Evolutionary conservation across 2,797 vertebrate genomes (phyloP), one percentile per base, ranked within the genome.

Genomic region (Rhabdomys pumilio): DNA sequence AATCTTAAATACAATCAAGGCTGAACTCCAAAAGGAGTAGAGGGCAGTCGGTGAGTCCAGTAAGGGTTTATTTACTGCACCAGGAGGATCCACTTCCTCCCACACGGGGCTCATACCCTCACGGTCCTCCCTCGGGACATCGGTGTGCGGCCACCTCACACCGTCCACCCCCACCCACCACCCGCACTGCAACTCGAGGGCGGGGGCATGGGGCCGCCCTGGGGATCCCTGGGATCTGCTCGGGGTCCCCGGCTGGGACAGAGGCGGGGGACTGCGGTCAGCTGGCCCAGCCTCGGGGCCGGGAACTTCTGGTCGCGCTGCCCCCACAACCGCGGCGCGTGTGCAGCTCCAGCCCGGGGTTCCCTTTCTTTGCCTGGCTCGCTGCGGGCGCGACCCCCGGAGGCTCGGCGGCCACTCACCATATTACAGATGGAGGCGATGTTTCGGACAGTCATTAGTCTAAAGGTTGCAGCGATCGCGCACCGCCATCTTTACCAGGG

Each of bases 391-490:
- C 91, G 83, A 93, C 95, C 86, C 84, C 41, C 84, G 90, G 81
- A 93, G 87, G 87, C 73, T 96, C 76, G 88, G 90, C 69, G 22
- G 83, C 95, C 94, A 99, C 99, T 99, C 99, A 99, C 99, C 99
- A 99, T 99, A 99, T 99, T 99, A 99, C 99, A 99, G 99, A 99
- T 99, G 99, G 99, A 99, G 99, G 99, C 99, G 99, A 99, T 99
- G 98, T 99, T 99, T 99, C 99, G 99, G 99, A 99, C 99, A 99
- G 99, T 99, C 99, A 99, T 99, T 99, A 99, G 99, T 99, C 99
- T 98, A 99, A 99, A 99, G 99, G 99, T 99, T 99, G 98, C 99
- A 98, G 98, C 96, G 98, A 98, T 97, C 98, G 98, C 98, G 98
- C 99, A 98, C 99, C 99, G 99, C 99, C 99, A 99, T 99, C 99